A percentile compares a stretch with the other conserved stretches of the same genome.
Evolutionary conservation across 2,797 vertebrate genomes (phyloP).

Genomic region (Amblyraja radiata): DNA sequence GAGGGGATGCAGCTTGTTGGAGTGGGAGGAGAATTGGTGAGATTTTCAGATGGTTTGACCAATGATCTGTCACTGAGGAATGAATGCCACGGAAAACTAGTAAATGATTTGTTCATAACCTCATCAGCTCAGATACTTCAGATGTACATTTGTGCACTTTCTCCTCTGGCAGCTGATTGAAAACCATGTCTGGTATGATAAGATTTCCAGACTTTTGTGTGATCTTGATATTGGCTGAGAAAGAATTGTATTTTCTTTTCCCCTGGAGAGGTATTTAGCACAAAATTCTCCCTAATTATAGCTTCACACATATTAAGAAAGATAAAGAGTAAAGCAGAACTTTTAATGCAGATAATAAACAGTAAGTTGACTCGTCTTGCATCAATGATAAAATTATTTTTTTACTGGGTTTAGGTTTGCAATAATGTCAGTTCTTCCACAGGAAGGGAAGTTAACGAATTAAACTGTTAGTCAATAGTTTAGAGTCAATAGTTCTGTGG

Average conservation of each 20-base stretch:
- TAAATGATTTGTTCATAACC: slow-evolving; percentile 25
- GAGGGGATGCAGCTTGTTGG: neutral
- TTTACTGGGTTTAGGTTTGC: neutral
- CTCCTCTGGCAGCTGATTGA: slow-evolving; percentile 11
- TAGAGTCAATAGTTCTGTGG: neutral
- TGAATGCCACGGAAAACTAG: neutral
- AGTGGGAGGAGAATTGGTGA: neutral
- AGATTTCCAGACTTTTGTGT: neutral
- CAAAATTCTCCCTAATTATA: neutral
- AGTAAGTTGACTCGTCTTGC: neutral
- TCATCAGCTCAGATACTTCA: slow-evolving; percentile 13
- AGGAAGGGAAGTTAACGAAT: neutral
- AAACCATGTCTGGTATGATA: slow-evolving; percentile 3
- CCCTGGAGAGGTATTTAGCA: neutral
- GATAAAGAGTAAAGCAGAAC: neutral
- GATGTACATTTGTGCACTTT: neutral
- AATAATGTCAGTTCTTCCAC: neutral
- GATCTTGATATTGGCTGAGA: neutral
- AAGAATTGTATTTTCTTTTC: too few species aligned
- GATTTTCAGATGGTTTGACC: slow-evolving; percentile 15
- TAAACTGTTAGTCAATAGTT: neutral
- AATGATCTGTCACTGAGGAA: slow-evolving; percentile 15
- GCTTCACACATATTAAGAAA: neutral
- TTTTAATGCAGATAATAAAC: neutral
- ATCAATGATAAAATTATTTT: neutral